phyloP scores from a whole-genome alignment of 2,113 vertebrate genomes.

The Pao palembangensis region DNA sequence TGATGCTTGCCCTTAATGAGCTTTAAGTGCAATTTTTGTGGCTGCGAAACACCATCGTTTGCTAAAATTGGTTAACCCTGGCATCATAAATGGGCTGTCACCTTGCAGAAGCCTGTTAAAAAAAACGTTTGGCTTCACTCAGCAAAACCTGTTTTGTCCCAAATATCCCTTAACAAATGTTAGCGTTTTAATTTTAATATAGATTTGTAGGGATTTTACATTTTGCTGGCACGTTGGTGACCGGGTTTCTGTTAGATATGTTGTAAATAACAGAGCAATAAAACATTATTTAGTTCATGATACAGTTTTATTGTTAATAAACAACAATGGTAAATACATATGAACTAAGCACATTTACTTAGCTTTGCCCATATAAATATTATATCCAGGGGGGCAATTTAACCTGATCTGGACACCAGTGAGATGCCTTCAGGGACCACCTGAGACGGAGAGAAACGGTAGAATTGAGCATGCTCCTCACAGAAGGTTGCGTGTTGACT shows the following conservation, averaged over 20 bases:
- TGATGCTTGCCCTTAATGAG: constrained; percentile 27
- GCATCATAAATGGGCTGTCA: constrained; percentile 52
- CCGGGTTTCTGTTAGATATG: neutral
- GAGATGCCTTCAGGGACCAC: neutral
- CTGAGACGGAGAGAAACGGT: neutral
- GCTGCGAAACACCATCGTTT: constrained; percentile 28
- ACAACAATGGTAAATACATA: neutral
- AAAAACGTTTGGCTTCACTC: neutral
- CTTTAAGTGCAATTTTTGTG: constrained; percentile 43
- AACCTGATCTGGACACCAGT: neutral
- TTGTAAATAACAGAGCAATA: neutral
- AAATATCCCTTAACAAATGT: neutral
- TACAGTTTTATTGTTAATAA: too few relatives aligned
- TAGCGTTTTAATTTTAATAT: neutral
- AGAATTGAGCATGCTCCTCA: too few relatives aligned
- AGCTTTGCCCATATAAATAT: neutral
- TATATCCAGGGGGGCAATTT: neutral
- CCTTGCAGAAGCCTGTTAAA: constrained; percentile 30
- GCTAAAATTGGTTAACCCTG: constrained; percentile 51
- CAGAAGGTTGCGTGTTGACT: too few relatives aligned
- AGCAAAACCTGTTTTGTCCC: neutral
- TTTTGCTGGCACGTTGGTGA: too few relatives aligned
- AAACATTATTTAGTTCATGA: too few relatives aligned
- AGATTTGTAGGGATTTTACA: neutral
- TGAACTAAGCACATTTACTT: neutral